A percentile compares a stretch with the other conserved stretches of the same genome.
Conservation (phyloP, 2,797 vertebrate species). For the Onychomys torridus region DNA sequence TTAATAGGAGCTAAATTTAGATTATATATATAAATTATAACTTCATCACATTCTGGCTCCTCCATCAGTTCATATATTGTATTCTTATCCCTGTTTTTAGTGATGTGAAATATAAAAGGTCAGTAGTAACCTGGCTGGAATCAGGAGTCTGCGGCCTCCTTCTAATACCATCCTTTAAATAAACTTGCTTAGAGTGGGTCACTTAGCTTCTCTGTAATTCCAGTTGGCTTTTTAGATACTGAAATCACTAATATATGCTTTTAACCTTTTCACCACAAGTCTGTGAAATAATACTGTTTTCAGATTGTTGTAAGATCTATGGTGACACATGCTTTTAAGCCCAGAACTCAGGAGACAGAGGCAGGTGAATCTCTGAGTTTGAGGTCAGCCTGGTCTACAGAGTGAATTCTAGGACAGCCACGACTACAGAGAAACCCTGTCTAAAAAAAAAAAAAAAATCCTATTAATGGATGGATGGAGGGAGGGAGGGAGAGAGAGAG, state of each 20-base stretch:
- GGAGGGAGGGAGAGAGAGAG: too few relatives aligned
- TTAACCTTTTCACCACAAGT: not conserved
- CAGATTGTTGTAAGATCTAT: not conserved
- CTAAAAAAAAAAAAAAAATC: not conserved
- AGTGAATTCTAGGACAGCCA: not conserved
- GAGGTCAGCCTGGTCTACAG: not conserved
- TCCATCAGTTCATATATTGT: conserved; percentile 1
- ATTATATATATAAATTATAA: not conserved
- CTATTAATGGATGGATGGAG: not conserved
- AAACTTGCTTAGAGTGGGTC: not conserved
- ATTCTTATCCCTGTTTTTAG: not conserved
- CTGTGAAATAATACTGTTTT: not conserved
- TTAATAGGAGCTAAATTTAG: conserved; percentile 43
- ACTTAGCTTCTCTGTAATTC: not conserved
- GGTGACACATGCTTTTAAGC: not conserved
- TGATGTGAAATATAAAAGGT: not conserved
- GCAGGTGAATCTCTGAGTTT: not conserved
- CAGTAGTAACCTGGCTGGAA: not conserved
- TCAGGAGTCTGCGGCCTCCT: not conserved
- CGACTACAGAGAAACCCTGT: not conserved
- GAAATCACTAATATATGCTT: not conserved
- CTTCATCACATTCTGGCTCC: not conserved
- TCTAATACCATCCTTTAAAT: not conserved
- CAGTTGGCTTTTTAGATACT: not conserved
- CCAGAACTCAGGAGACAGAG: not conserved